Base-by-base conservation (phyloP, 1,140 invertebrate genomes). In the Calycopis cecrops region DNA sequence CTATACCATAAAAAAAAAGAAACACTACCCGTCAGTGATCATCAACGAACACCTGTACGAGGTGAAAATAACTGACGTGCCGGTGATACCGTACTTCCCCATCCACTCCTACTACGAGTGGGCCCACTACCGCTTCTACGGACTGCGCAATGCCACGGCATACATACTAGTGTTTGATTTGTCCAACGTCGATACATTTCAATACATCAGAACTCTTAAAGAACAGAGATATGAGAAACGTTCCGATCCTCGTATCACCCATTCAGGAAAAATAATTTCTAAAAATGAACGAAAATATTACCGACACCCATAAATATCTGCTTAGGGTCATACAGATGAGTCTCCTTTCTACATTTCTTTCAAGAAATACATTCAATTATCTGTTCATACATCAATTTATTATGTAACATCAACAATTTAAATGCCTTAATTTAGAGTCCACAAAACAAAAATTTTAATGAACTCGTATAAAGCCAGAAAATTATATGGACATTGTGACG, bases 111-210 rank as follows among this genome's bases (percentile, higher is more conserved):
- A 92, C 61, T 92, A 95, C 80, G 95, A 97, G 88, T 97, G 95
- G 95, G 92, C 93, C 0, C 94, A 96, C 73, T 96, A 93, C 79
- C 89, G 94, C 17, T 93, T 92, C 75, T 93, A 93, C 67, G 94
- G 94, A n/a, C 88, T 98, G 16, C 90, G 96, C 62, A 95, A 92
- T 69, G 96, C 97, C 16, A 94, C 95, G 3, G 97, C 96, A 2
- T 98, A 98, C 82, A 92, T 98, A 35, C 89, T 98, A 42, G 96
- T 98, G 37, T 98, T 96, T 85, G 97, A 98, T 87, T 90, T 98
- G 56, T 95, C 95, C 48, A 95, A 96, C 73, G 92, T 96, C 50
- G 96, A 97, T 76, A 96, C 95, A 2, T 98, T 98, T 87, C 92
- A 90, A 57, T 88, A 88, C 28, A 86, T 88, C n/a, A 69, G 95